Evolutionary conservation across 2,113 vertebrate genomes (phyloP).

Genomic region (Catharus fuscescens): DNA sequence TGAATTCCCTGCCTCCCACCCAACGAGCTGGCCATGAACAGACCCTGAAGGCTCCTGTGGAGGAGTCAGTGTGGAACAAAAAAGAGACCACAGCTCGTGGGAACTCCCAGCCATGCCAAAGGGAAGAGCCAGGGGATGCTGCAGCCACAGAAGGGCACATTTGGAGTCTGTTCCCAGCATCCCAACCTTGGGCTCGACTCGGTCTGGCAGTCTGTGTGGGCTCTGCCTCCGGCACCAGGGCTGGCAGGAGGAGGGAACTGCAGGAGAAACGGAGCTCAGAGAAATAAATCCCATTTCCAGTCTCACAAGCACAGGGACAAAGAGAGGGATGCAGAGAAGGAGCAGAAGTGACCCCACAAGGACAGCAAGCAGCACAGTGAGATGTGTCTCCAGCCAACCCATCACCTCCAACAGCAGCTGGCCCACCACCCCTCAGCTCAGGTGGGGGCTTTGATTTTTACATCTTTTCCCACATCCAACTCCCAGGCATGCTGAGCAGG

Average conservation of each 20-base stretch:
- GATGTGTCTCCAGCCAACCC: not conserved
- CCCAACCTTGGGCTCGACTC: not conserved
- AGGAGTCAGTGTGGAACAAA: conserved; percentile 7
- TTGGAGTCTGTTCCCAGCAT: not conserved
- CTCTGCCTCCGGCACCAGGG: conserved; percentile 9
- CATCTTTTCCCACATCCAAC: not conserved
- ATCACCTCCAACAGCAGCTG: not conserved
- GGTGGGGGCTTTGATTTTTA: not conserved
- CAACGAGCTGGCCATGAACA: not conserved
- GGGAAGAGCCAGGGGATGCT: not conserved
- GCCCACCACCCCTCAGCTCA: not conserved
- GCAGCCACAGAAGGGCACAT: conserved; percentile 8
- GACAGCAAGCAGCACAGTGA: fast-evolving
- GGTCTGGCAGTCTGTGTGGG: conserved; percentile 47
- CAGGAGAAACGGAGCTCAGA: not conserved
- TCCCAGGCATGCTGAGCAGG: not conserved
- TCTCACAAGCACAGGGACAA: fast-evolving
- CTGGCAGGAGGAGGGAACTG: not conserved
- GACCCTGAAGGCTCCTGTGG: not conserved
- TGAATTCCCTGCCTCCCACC: conserved; percentile 37
- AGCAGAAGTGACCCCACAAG: not conserved
- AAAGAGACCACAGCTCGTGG: conserved; percentile 36
- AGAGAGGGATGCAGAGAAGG: not conserved
- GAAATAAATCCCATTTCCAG: not conserved
- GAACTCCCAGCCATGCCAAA: not conserved